These are phyloP conservation scores for Isurus oxyrinchus DNA, from an alignment of 2,113 vertebrate species.

Conservation along the genomic window DNA sequence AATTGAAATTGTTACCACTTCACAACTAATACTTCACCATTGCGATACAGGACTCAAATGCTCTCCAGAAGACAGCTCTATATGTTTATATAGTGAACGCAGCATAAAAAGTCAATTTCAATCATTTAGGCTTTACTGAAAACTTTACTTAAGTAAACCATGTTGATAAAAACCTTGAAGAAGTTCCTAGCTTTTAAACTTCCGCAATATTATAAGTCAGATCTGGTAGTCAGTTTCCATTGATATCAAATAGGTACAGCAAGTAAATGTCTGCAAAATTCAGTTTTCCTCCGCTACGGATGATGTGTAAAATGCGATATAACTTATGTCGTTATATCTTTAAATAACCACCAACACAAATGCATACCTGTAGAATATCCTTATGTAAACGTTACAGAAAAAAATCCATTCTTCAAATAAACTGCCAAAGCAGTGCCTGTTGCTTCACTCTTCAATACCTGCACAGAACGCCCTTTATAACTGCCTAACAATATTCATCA, in stretches of 20 bases:
- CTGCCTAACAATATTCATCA: neutral
- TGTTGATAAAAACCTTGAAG: neutral
- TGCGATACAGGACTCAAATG: neutral
- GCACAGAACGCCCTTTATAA: neutral
- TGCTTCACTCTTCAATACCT: neutral
- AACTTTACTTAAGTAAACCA: neutral
- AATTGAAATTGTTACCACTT: neutral
- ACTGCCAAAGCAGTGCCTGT: neutral
- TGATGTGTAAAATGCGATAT: neutral
- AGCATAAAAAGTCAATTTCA: neutral
- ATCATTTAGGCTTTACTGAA: neutral
- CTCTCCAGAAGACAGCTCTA: neutral
- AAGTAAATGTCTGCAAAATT: neutral
- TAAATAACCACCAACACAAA: neutral
- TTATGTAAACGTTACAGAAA: neutral
- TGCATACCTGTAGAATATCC: neutral
- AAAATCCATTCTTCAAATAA: neutral
- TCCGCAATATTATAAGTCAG: neutral
- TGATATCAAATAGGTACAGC: neutral
- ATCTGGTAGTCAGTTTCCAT: neutral
- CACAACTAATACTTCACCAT: neutral
- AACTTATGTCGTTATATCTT: neutral
- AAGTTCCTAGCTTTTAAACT: neutral
- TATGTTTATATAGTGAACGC: neutral
- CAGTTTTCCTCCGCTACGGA: neutral